These are phyloP conservation scores for Melolontha melolontha DNA, from an alignment of 2,888 invertebrate genomes.

Conservation along the genomic window DNA sequence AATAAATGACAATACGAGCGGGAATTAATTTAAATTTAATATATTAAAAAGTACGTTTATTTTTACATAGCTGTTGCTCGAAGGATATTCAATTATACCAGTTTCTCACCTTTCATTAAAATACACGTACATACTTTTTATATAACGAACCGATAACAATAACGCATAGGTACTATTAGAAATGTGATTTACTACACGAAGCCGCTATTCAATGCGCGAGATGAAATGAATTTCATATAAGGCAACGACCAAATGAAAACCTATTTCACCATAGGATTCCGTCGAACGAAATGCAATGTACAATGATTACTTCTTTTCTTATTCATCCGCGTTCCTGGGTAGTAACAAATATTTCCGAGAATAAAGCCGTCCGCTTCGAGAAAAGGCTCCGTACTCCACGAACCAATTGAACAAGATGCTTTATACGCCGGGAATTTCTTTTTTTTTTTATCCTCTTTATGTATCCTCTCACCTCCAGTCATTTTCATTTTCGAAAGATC, in stretches of 20 bases:
- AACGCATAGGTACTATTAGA: background rate
- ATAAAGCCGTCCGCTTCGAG: conserved; percentile 29
- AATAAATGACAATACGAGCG: no score
- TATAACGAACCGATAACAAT: no score
- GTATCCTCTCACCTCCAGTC: background rate
- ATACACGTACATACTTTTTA: no score
- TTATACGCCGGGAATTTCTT: conserved; percentile 21
- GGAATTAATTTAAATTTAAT: no score
- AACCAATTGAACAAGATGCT: conserved; percentile 23
- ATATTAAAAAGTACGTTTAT: no score
- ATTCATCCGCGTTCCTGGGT: conserved; percentile 22
- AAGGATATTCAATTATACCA: no score
- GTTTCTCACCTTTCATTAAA: no score
- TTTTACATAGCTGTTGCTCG: no score
- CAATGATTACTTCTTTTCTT: conserved; percentile 16
- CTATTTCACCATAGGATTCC: conserved; percentile 9
- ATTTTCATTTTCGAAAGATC: conserved; percentile 15
- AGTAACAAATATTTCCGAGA: conserved; percentile 36
- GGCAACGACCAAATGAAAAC: background rate
- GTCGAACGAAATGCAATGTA: background rate
- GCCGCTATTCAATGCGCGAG: background rate
- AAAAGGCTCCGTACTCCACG: conserved; percentile 29
- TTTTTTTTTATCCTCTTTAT: conserved; percentile 5
- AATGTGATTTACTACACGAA: background rate
- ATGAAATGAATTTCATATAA: conserved; percentile 3